Base-by-base conservation (phyloP, 1,140 invertebrate species). In the Armadillidium nasatum region DNA sequence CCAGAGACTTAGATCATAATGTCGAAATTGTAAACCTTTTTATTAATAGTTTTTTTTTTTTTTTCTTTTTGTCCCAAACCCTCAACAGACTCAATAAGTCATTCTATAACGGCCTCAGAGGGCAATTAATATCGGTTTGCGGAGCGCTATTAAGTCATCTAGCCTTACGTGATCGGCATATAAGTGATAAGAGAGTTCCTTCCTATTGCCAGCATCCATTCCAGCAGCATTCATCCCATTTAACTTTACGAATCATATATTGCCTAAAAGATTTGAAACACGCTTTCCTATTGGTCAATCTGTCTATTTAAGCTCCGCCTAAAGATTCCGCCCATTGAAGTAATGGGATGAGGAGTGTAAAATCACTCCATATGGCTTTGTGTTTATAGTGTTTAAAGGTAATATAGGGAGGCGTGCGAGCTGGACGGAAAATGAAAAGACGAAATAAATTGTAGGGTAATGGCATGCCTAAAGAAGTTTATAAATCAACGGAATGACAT, bases 61-160 rank as follows among this genome's bases (percentile, higher is more conserved):
- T 60, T 60, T 60, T 60, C 7, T 60, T 60, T 60, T 19, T 60
- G 50, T 2, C 11, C 19, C 50, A 60, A 60, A 60, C 11, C 50
- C 50, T 19, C 50, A 3, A 13, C 50, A 19, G 50, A 60, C 50
- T 60, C 50, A 60, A 60, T 60, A 60, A 60, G 50, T 60, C 50
- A 60, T 60, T 60, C 50, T 60, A 19, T 60, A 60, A 60, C 50
- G 50, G 50, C 50, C 50, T 60, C 50, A 60, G 50, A 60, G 50
- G 50, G 50, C 50, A 60, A 60, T 60, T 60, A 60, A 60, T 60
- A 60, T 60, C 50, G 50, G 50, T 60, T 60, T 60, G 50, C 50
- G 50, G 50, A 60, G 11, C 50, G 50, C 50, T 60, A 60, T 60
- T 60, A 60, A 60, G 50, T 60, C 50, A 60, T 60, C 50, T 60